Evolutionary conservation across 2,113 vertebrate genomes (phyloP).

Genomic region (Probosciger aterrimus): DNA sequence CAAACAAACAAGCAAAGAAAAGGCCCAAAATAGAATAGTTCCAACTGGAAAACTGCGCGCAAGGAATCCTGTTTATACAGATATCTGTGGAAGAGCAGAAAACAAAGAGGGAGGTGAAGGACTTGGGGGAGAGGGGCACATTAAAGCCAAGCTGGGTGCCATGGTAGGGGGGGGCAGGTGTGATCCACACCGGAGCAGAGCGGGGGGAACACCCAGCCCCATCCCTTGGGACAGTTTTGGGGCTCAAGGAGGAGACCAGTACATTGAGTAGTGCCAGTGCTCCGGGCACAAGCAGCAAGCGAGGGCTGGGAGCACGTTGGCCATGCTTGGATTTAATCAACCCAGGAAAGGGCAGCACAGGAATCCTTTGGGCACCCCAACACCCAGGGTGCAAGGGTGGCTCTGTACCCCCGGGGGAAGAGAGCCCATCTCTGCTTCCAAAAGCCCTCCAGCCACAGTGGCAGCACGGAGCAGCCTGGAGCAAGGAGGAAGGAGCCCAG

Average conservation of each 20-base stretch:
- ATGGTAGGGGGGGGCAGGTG: too few species aligned
- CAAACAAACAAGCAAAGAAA: neutral
- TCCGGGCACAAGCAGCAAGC: neutral
- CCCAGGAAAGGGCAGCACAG: neutral
- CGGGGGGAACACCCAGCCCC: neutral
- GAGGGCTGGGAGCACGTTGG: neutral
- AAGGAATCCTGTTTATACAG: neutral
- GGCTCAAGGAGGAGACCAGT: neutral
- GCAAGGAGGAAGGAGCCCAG: neutral
- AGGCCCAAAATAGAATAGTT: neutral
- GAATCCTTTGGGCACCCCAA: neutral
- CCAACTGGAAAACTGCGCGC: rapidly evolving
- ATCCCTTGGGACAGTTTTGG: neutral
- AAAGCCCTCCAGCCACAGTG: rapidly evolving
- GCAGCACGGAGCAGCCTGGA: neutral
- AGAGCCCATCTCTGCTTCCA: neutral
- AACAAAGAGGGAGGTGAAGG: neutral
- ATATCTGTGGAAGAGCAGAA: neutral
- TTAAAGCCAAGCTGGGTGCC: neutral
- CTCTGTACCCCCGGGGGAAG: rapidly evolving
- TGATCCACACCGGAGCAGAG: neutral
- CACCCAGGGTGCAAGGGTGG: neutral
- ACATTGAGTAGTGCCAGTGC: neutral
- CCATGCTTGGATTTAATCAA: neutral
- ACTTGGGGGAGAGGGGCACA: neutral